Evolutionary conservation across 2,888 invertebrate genomes (phyloP).

Genomic region (Hipparchia semele): DNA sequence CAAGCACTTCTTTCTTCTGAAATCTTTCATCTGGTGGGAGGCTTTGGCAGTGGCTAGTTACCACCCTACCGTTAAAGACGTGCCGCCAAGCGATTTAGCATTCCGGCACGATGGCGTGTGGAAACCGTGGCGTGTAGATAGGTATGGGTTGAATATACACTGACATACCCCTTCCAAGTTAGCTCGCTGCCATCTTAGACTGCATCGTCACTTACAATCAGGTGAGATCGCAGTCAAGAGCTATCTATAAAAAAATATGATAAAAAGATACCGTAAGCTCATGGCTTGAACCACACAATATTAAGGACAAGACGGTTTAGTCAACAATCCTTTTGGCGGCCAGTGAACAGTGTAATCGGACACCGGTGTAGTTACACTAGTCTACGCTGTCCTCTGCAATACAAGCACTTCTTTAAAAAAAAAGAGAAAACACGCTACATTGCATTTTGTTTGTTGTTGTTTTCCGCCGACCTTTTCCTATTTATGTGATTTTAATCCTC

Average conservation of each 20-base stretch:
- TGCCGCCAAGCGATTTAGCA: too few species aligned
- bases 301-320: conserved; percentile 43
- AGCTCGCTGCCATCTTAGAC: too few species aligned
- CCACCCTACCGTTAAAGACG: too few species aligned
- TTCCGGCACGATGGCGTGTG: too few species aligned
- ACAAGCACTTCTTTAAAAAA: conserved; percentile 15
- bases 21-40: too few species aligned
- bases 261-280: too few species aligned
- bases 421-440: conserved; percentile 46
- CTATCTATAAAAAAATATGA: background rate
- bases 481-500: conserved; percentile 6
- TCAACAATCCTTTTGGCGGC: conserved; percentile 48
- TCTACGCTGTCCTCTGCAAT: conserved; percentile 5
- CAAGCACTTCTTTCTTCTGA: background rate
- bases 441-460: conserved; percentile 49
- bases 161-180: too few species aligned
- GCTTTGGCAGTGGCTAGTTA: too few species aligned
- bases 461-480: conserved; percentile 18
- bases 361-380: conserved; percentile 36
- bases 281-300: conserved; percentile 31
- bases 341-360: conserved; percentile 53
- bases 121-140: too few species aligned
- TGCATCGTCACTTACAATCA: too few species aligned
- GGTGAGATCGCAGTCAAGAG: too few species aligned
- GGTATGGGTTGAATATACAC: too few species aligned